Evolutionary conservation across 2,113 vertebrate species (phyloP).

Genomic region (Strix uralensis): DNA sequence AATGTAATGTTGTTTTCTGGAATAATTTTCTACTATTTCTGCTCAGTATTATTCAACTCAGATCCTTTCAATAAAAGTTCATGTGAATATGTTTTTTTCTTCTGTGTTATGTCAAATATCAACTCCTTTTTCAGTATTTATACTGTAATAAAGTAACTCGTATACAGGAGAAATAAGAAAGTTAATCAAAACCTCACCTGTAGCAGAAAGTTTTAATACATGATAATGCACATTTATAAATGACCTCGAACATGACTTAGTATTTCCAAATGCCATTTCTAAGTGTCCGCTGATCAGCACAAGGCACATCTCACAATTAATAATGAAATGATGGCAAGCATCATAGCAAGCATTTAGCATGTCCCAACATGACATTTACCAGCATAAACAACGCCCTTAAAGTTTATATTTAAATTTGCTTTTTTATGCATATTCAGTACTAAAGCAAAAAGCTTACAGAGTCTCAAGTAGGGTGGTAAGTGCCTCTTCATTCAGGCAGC

Average conservation of each 20-base stretch:
- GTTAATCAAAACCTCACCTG: background rate
- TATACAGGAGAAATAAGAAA: background rate
- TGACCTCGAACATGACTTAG: background rate
- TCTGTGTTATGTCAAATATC: background rate
- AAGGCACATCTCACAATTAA: background rate
- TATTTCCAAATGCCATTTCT: background rate
- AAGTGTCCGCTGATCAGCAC: background rate
- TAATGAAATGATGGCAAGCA: background rate
- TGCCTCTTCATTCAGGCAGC: background rate
- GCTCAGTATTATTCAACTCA: background rate
- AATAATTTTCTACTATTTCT: background rate
- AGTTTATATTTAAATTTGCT: background rate
- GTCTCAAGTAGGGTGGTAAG: background rate
- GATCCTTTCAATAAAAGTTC: background rate
- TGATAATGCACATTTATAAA: background rate
- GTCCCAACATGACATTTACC: background rate
- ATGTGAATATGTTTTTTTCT: background rate
- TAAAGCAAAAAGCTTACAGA: background rate
- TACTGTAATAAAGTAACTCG: background rate
- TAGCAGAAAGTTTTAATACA: background rate
- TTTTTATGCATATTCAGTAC: background rate
- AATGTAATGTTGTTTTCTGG: background rate
- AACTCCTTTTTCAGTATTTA: background rate
- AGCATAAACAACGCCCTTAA: background rate
- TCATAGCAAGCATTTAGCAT: background rate